phyloP scores from a whole-genome alignment of 2,797 vertebrate genomes.

The Bovichtus variegatus region DNA sequence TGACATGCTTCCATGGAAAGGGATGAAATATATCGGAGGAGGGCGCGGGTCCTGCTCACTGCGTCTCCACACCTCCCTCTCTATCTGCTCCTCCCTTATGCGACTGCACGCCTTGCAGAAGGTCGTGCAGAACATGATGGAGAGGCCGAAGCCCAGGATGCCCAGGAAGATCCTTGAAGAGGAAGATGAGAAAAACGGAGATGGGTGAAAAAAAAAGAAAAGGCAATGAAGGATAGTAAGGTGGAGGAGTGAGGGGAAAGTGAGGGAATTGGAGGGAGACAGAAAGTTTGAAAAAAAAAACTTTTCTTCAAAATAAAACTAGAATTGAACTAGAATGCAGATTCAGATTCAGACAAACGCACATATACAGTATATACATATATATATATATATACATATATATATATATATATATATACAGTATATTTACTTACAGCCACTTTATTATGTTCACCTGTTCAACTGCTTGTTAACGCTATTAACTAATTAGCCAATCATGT shows the following conservation, averaged over 20 bases:
- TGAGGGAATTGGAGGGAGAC: background rate
- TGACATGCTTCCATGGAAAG: slow-evolving; percentile 54
- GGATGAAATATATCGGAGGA: slow-evolving; percentile 73
- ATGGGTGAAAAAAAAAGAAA: background rate
- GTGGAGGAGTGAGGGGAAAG: background rate
- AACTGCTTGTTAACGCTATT: too few species aligned
- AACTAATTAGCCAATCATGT: too few species aligned
- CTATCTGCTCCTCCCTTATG: slow-evolving; percentile 50
- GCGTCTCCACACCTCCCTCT: slow-evolving; percentile 46
- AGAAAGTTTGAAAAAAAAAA: background rate
- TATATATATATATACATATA: too few species aligned
- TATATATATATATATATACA: too few species aligned
- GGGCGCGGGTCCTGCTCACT: background rate
- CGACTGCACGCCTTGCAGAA: slow-evolving; percentile 68
- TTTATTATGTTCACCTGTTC: too few species aligned
- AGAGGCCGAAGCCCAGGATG: slow-evolving; percentile 69
- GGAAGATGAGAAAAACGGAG: background rate
- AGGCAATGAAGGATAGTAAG: background rate
- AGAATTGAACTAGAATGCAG: background rate
- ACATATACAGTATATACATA: too few species aligned
- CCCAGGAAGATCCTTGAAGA: slow-evolving; percentile 72
- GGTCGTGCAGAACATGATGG: slow-evolving; percentile 74
- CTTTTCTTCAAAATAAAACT: background rate
- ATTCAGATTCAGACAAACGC: background rate
- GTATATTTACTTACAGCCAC: too few species aligned